Percentiles rank a stretch among this genome's conserved stretches.
phyloP scores from a whole-genome alignment of 2,888 invertebrate genomes.

The Microctonus aethiopoides region DNA sequence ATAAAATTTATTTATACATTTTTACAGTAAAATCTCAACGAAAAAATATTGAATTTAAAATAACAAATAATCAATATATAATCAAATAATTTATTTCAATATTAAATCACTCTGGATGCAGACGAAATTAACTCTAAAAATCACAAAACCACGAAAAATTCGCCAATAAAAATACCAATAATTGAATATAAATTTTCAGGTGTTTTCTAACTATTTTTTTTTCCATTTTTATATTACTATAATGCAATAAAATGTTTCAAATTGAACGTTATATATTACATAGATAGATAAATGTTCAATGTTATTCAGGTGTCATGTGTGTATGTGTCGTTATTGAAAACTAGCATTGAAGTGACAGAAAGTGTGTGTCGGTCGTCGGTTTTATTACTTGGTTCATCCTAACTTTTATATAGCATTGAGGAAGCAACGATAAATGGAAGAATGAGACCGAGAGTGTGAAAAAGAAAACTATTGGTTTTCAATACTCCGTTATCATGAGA shows the following conservation, averaged over 20 bases:
- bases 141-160: no score
- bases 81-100: no score
- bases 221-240: not conserved
- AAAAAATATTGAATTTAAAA: no score
- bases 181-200: no score
- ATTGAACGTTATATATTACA: not conserved
- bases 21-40: no score
- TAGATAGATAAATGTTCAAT: not conserved
- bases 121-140: no score
- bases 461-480: conserved; percentile 20
- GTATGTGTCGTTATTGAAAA: not conserved
- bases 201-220: no score
- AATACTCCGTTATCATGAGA: not conserved
- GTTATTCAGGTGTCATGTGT: not conserved
- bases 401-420: not conserved
- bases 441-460: not conserved
- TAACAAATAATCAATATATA: no score
- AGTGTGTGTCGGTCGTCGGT: not conserved
- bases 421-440: not conserved
- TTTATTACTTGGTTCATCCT: not conserved
- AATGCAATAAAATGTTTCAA: not conserved
- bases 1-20: no score
- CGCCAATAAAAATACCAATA: no score
- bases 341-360: not conserved
- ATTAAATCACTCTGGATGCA: no score